These are phyloP conservation scores for Idaea biselata DNA, from an alignment of 2,888 invertebrate genomes.

Conservation along the genomic window DNA sequence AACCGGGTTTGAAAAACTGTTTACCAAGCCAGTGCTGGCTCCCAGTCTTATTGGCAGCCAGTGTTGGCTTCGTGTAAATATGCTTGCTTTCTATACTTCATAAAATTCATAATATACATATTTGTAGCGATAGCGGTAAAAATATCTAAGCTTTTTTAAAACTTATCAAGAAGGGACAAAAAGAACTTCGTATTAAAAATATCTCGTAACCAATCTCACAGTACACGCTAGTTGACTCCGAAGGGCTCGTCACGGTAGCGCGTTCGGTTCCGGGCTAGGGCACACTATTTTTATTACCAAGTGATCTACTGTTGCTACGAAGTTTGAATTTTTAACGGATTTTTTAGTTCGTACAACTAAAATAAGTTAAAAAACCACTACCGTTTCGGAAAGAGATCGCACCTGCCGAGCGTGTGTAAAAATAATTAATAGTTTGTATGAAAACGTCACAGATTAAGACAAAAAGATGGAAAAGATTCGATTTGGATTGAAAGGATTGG, in stretches of 20 bases:
- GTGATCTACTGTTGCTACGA: constrained; percentile 29
- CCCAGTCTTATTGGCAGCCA: too few relatives aligned
- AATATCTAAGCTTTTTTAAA: too few relatives aligned
- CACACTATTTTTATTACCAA: constrained; percentile 42
- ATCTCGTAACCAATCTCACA: constrained; percentile 17
- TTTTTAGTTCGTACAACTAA: background rate
- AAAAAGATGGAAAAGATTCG: background rate
- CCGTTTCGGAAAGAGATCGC: background rate
- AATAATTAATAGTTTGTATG: too few relatives aligned
- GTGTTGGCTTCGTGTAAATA: too few relatives aligned
- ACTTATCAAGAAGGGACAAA: too few relatives aligned
- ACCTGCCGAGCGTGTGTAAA: background rate
- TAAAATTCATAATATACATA: too few relatives aligned
- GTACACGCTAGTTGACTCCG: constrained; percentile 49
- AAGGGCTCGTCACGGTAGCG: constrained; percentile 51
- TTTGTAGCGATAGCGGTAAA: too few relatives aligned
- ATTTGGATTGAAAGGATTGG: background rate
- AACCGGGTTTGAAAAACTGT: too few relatives aligned
- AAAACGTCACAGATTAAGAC: background rate
- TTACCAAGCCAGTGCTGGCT: too few relatives aligned
- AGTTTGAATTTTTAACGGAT: constrained; percentile 30
- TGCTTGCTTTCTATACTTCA: too few relatives aligned
- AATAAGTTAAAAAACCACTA: background rate
- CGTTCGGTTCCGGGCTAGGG: constrained; percentile 47
- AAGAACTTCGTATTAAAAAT: background rate